Conservation (phyloP, 2,797 vertebrate species). For the Spondyliosoma cantharus region DNA sequence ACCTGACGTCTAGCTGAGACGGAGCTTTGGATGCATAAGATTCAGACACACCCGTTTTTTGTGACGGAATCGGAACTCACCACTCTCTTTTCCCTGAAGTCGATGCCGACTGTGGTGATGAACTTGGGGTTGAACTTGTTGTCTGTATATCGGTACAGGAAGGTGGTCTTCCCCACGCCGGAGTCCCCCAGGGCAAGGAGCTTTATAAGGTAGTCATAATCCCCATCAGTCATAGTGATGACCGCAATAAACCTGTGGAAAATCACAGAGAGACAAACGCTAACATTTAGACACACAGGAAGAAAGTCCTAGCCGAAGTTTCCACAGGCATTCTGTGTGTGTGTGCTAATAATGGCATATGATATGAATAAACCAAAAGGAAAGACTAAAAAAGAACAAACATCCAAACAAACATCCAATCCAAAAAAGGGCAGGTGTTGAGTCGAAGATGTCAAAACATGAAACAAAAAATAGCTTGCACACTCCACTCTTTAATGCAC, state of each 20-base stretch:
- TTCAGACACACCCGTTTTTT: not conserved
- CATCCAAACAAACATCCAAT: too few species aligned
- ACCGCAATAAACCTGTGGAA: constrained; percentile 80
- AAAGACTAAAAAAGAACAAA: not conserved
- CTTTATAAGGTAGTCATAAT: constrained; percentile 95
- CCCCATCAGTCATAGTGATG: constrained; percentile 94
- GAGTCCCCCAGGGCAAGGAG: constrained; percentile 94
- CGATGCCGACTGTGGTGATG: constrained; percentile 97
- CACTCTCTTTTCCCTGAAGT: constrained; percentile 98
- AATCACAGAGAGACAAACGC: constrained; percentile 12
- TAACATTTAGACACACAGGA: not conserved
- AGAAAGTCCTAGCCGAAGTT: not conserved
- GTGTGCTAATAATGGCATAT: not conserved
- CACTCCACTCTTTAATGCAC: too few species aligned
- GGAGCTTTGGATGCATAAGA: not conserved
- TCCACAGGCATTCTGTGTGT: not conserved
- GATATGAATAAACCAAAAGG: not conserved
- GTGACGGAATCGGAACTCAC: constrained; percentile 79
- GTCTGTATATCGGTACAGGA: constrained; percentile 92
- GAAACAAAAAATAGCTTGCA: too few species aligned
- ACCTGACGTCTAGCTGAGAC: not conserved
- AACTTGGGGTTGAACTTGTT: constrained; percentile 98
- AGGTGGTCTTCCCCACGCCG: constrained; percentile 93
- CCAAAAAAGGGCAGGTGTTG: too few species aligned
- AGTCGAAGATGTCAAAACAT: too few species aligned